Conservation (phyloP, 1,140 invertebrate species). For the Hycleus phaleratus region DNA sequence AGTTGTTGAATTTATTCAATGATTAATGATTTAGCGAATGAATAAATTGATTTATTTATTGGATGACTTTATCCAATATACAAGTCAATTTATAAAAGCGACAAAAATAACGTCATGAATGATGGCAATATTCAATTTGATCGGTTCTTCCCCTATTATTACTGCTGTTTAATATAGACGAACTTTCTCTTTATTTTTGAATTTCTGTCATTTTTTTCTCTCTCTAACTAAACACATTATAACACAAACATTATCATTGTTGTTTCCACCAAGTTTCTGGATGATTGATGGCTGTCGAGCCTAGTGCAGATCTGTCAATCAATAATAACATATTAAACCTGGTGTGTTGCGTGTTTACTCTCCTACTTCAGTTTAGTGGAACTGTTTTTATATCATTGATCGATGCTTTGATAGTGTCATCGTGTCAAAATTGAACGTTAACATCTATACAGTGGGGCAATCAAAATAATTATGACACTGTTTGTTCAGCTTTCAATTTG, state of each 20-base stretch:
- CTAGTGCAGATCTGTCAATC: constrained; percentile 15
- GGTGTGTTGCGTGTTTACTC: constrained; percentile 9
- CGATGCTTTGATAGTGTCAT: constrained; percentile 15
- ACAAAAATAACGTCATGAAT: background rate
- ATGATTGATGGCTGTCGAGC: constrained; percentile 16
- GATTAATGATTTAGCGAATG: constrained; percentile 2
- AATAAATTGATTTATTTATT: constrained; percentile 13
- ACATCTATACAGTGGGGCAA: constrained; percentile 8
- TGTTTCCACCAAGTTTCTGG: constrained; percentile 1
- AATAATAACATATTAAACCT: constrained; percentile 14
- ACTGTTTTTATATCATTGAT: constrained; percentile 15
- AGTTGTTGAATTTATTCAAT: constrained; percentile 3
- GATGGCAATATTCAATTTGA: background rate
- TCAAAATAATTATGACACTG: constrained; percentile 15
- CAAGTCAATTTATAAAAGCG: too few species aligned
- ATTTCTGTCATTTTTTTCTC: background rate
- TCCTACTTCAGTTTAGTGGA: constrained; percentile 14
- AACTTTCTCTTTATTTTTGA: too few species aligned
- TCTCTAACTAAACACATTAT: background rate
- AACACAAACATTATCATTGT: constrained; percentile 1
- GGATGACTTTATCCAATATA: background rate
- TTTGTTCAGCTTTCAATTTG: constrained; percentile 15
- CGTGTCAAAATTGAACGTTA: constrained; percentile 14
- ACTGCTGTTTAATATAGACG: too few species aligned
- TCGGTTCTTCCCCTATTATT: too few species aligned